phyloP scores from a whole-genome alignment of 92 coral and sea anemone species.

The Porites cylindrica region DNA sequence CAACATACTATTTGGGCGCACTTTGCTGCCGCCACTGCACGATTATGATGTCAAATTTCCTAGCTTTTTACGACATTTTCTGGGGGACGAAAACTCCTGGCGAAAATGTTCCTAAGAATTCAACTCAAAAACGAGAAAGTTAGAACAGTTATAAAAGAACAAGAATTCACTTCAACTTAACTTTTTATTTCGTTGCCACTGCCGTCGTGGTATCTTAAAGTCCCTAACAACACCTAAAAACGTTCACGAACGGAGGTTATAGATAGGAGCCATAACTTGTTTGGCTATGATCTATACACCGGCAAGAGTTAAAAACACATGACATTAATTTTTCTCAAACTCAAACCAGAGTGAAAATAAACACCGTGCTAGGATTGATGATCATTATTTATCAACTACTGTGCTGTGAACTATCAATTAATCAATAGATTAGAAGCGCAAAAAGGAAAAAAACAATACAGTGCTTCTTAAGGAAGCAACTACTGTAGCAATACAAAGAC shows the following conservation, averaged over 20 bases:
- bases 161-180: too few species aligned
- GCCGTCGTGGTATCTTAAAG: too few species aligned
- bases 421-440: not conserved
- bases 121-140: too few species aligned
- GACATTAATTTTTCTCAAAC: conserved; percentile 19
- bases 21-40: too few species aligned
- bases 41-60: too few species aligned
- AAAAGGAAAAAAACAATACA: not conserved
- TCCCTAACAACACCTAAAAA: too few species aligned
- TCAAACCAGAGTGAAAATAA: conserved; percentile 13
- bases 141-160: too few species aligned
- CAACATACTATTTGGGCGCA: too few species aligned
- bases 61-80: too few species aligned
- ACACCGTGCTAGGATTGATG: conserved; percentile 23
- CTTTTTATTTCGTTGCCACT: too few species aligned
- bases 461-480: conserved; percentile 3
- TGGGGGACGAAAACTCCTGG: not conserved
- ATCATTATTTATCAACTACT: conserved; percentile 9
- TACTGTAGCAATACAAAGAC: not conserved
- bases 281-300: not conserved
- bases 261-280: not conserved
- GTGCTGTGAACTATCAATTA: conserved; percentile 13
- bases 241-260: too few species aligned
- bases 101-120: too few species aligned
- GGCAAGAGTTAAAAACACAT: not conserved